Evolutionary conservation across 2,888 invertebrate species (phyloP), one percentile per base, ranked within the genome.

Genomic region (Perdita meconis): DNA sequence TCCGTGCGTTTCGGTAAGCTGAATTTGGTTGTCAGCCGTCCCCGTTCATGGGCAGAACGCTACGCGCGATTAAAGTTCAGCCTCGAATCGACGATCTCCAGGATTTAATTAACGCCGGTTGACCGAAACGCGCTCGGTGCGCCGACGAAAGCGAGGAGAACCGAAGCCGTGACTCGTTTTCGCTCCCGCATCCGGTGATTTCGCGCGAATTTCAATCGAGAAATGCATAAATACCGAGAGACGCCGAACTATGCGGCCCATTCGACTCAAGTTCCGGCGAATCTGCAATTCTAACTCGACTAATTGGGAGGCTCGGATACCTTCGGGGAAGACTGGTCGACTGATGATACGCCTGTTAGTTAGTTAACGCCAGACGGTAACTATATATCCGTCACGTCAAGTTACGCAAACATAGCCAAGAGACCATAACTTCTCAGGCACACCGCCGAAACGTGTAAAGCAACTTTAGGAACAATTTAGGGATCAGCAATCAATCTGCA

Each of bases 221-320:
- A 8, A 61, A 61, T 26, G 61, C 22, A 26, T 42, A 78, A 78
- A 72, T 64, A 72, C 19, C 12, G 16, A 2, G 40, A 4, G n/a
- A 19, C 12, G 3, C 0, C 12, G 47, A 64, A 53, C 64, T 55
- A 50, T 36, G 47, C 30, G 51, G 34, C 44, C 47, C n/a, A 55
- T 76, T 63, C 75, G 67, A 51, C 70, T 34, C 56, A 59, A 75
- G 57, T 78, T 77, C 79, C 80, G 60, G 51, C 64, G 76, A 78
- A 87, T 84, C 84, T 86, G 85, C 88, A 83, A 84, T 87, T 87
- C 87, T 78, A 87, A 87, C 83, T 86, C 80, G 80, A 66, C 86
- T 88, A 87, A 88, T 88, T 87, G 84, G 83, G 81, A 87, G 75
- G 79, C 82, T 68, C 79, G 44, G 81, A 83, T 81, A 82, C 69